Conservation (phyloP, 2,888 invertebrate genomes). For the Epiblema foenella region DNA sequence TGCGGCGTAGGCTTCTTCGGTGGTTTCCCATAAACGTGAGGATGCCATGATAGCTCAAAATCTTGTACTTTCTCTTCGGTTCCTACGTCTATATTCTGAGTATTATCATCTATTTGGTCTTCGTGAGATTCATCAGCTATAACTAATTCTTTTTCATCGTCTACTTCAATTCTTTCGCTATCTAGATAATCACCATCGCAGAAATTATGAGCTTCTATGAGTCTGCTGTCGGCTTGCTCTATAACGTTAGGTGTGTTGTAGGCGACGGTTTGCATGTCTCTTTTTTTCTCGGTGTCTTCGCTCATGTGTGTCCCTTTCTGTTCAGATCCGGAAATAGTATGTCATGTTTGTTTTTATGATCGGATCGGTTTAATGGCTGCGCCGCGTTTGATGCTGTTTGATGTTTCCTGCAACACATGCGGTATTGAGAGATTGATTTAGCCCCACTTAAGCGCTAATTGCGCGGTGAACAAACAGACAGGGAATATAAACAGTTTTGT, state of each 20-base stretch:
- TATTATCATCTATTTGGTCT: constrained; percentile 47
- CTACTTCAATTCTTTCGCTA: constrained; percentile 49
- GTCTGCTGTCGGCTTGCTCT: constrained; percentile 58
- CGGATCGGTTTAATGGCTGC: constrained; percentile 72
- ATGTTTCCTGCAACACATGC: constrained; percentile 76
- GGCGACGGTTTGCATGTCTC: constrained; percentile 77
- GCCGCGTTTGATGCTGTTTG: constrained; percentile 67
- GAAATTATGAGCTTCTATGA: constrained; percentile 55
- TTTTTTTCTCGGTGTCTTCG: constrained; percentile 56
- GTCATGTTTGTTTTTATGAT: constrained; percentile 82
- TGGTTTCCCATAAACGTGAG: constrained; percentile 94
- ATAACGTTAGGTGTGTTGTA: constrained; percentile 60
- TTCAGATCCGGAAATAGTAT: constrained; percentile 69
- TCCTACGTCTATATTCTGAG: constrained; percentile 50
- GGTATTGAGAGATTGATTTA: constrained; percentile 49
- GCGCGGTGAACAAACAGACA: constrained; percentile 37
- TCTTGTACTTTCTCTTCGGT: constrained; percentile 52
- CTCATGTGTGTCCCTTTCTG: constrained; percentile 70
- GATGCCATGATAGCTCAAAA: constrained; percentile 89
- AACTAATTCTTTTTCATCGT: constrained; percentile 47
- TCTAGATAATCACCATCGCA: constrained; percentile 49
- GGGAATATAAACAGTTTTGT: constrained; percentile 32
- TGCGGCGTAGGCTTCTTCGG: constrained; percentile 94
- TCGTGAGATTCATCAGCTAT: constrained; percentile 39
- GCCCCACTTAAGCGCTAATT: constrained; percentile 42